Base-by-base conservation (phyloP, 2,888 invertebrate species). In the Plagiodera versicolora region DNA sequence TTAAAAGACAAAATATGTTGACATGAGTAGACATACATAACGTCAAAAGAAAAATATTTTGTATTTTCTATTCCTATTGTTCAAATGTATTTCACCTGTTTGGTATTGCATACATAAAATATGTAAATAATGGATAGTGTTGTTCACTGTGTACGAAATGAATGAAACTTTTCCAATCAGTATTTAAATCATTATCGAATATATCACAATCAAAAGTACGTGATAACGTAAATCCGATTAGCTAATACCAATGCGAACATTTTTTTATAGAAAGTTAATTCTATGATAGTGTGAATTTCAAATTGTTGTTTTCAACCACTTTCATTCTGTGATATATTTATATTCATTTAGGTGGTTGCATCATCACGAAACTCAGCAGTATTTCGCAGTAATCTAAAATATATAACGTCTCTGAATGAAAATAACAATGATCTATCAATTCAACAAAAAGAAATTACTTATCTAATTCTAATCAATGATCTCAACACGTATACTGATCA, bases 211-310 rank as follows among this genome's bases (percentile, higher is more conserved):
- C 17, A 14, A 18, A 14, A 32, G 32, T 4, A 52, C 39, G 39
- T 52, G 14, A 39, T 52, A 35, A 39, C 35, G 39, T 52, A 18
- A 51, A 51, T 18, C 11, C 2, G 39, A 52, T 52, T 52, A 51
- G 51, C 51, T 51, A 51, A 51, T 35, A 28, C 35, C n/a, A 8
- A n/a, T 51, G 19, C 28, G 28, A 4, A 51, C 32, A 51, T 51
- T 51, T 51, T 51, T 51, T 8, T n/a, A 32, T 51, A 52, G 52
- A 52, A 52, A 52, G 52, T 52, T 35, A 18, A 35, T 1, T 16
- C 50, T 16, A 51, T 11, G 35, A 19, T 32, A 32, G 32, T 32
- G 9, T 3, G 52, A 52, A 52, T 52, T 52, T 39, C 52, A 52
- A 35, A 10, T 32, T 32, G 5, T 32, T 32, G 10, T 32, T 32